Base-by-base conservation (phyloP, 2,888 invertebrate species). In the Ectemnius cavifrons region DNA sequence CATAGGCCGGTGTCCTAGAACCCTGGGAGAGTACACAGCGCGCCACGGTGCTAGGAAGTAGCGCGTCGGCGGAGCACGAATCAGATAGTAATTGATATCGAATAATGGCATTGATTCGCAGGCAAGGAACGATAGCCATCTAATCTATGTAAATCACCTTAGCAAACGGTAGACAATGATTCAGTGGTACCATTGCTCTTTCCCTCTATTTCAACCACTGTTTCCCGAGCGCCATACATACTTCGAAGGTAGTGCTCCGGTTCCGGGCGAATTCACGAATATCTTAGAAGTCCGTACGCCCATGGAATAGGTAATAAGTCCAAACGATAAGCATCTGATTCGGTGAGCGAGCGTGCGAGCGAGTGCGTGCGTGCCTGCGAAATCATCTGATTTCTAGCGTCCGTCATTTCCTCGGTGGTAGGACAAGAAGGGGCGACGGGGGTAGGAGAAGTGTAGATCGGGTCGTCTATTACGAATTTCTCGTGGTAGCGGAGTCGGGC, bases 381-480 rank as follows among this genome's bases (percentile, higher is more conserved):
- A 68, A 65, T 69, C 66, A 64, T 52, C 28, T 45, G 11, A 58
- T 75, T 73, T 66, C 68, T 63, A 63, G 52, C 14, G 61, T 5
- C 37, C n/a, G 47, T 67, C 74, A 28, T 67, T 76, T 69, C 52
- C 76, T 61, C 37, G 23, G 23, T 37, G 37, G 23, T 23, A 23
- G 23, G 23, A 23, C 23, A 23, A 23, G 37, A 8, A 8, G 37
- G 37, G 37, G 28, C 28, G 28, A 37, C 5, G 8, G 8, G 37
- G 11, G 37, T 37, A 37, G 37, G 37, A 75, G 74, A 74, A 67
- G 75, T 47, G 52, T 49, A 64, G 58, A 23, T 8, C 23, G 27
- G 20, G 1, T 0, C 64, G 56, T 77, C 67, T 67, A 72, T 77
- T 65, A 67, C 68, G 76, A 80, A 80, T 76, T 81, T 81, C 77